phyloP scores from a whole-genome alignment of 2,888 invertebrate species.

The Philereme transversata region DNA sequence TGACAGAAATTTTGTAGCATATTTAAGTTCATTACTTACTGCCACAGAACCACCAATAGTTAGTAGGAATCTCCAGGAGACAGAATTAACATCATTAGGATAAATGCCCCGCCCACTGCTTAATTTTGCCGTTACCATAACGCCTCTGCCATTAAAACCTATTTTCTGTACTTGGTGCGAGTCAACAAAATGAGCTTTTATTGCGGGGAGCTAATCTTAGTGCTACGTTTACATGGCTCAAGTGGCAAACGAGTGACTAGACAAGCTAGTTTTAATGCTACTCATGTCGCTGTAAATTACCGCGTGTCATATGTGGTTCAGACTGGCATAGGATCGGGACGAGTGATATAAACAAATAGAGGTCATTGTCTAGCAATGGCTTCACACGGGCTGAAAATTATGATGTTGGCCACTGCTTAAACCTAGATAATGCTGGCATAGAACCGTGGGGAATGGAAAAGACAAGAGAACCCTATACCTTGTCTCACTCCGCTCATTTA shows the following conservation, averaged over 20 bases:
- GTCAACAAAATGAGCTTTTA: constrained; percentile 34
- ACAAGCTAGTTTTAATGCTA: neutral
- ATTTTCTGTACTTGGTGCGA: constrained; percentile 25
- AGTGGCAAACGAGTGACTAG: constrained; percentile 5
- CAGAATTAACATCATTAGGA: constrained; percentile 31
- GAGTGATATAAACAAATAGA: too few relatives aligned
- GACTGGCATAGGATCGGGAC: too few relatives aligned
- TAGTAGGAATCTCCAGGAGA: constrained; percentile 5
- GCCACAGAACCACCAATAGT: constrained; percentile 6
- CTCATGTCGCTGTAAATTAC: too few relatives aligned
- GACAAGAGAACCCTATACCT: too few relatives aligned
- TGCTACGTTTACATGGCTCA: constrained; percentile 5
- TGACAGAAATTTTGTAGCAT: constrained; percentile 18
- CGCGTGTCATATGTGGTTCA: too few relatives aligned
- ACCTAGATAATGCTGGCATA: too few relatives aligned
- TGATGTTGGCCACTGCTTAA: too few relatives aligned
- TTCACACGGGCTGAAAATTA: too few relatives aligned
- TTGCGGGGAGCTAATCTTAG: constrained; percentile 25
- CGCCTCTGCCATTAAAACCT: constrained; percentile 33
- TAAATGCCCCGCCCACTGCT: constrained; percentile 26
- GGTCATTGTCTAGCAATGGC: too few relatives aligned
- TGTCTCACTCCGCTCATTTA: too few relatives aligned
- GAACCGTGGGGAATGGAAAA: too few relatives aligned
- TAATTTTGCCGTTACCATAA: constrained; percentile 32
- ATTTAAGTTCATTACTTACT: constrained; percentile 16